Conservation (phyloP, 2,797 vertebrate species). For the Gastrophryne carolinensis region DNA sequence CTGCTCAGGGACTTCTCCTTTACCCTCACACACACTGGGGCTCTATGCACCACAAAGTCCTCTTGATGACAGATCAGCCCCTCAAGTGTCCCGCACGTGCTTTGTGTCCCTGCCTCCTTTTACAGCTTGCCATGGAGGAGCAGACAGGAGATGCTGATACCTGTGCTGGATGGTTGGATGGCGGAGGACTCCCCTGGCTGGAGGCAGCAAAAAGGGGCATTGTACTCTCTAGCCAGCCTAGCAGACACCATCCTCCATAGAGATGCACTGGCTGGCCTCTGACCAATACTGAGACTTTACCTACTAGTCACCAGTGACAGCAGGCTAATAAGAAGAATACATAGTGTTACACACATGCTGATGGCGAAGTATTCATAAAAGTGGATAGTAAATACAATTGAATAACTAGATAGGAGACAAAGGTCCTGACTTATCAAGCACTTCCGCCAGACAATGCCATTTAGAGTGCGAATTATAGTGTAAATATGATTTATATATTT, state of each 20-base stretch:
- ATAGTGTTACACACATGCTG: too few relatives aligned
- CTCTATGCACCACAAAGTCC: conserved; percentile 15
- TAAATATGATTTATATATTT: too few relatives aligned
- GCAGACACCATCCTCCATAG: neutral
- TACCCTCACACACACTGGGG: conserved; percentile 7
- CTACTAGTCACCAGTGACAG: neutral
- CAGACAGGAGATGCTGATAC: too few relatives aligned
- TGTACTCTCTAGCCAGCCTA: neutral
- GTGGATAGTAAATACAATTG: too few relatives aligned
- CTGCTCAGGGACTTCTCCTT: conserved; percentile 23
- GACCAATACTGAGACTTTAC: too few relatives aligned
- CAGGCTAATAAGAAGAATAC: neutral
- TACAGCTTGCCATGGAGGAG: conserved; percentile 25
- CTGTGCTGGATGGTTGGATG: too few relatives aligned
- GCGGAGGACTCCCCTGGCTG: conserved; percentile 16
- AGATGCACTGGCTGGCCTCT: too few relatives aligned
- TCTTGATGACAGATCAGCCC: conserved; percentile 41
- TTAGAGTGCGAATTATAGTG: too few relatives aligned
- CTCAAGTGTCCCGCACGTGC: conserved; percentile 39
- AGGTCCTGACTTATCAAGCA: too few relatives aligned
- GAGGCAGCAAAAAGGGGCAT: neutral
- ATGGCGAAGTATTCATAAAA: too few relatives aligned
- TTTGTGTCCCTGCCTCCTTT: conserved; percentile 23
- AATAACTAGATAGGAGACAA: too few relatives aligned
- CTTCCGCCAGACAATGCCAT: too few relatives aligned